Evolutionary conservation across 2,113 vertebrate species (phyloP), one percentile per base, ranked within the genome.

Genomic region (Catharus bicknelli): DNA sequence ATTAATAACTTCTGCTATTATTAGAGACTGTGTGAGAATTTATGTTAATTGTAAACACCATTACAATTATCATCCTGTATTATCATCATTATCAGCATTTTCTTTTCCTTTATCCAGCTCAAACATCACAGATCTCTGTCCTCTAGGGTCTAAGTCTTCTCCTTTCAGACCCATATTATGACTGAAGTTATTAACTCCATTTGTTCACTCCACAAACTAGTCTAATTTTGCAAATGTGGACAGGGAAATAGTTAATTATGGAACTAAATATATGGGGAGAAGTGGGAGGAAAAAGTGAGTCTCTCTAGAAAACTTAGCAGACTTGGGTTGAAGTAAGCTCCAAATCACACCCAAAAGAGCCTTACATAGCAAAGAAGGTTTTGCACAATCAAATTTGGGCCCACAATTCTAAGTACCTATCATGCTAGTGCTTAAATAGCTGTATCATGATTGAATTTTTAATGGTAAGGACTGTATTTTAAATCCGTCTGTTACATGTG

Each of bases 231-330:
- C 25, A n/a, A 34, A 25, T 30, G 13, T 32, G 7, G 7, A 68
- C 30, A 27, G 20, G 22, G 43, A 83, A 83, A 59, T 85, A 38
- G 19, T 54, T 47, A 13, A 26, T 10, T 51, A 10, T 61, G 30
- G 12, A 83, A 34, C 3, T 26, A 58, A 83, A n/a, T 51, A 13
- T 68, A 16, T 32, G 8, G 25, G 7, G 5, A 23, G 8, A 0
- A 7, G 8, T 5, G 4, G 3, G 3, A 48, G 16, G 11, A 34
- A 47, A 26, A 13, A 2, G 9, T 17, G 13, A 22, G 2, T 54
- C 3, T 75, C 20, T 61, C 16, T 58, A 54, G 59, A 22, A 30
- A 54, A 30, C 36, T 23, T 77, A 40, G 21, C 11, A 55, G 40
- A 42, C 12, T 36, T 68, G 62, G n/a, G 29, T 26, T 80, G 21